Base-by-base conservation (phyloP, 2,113 vertebrate species). In the Xenopus tropicalis region DNA sequence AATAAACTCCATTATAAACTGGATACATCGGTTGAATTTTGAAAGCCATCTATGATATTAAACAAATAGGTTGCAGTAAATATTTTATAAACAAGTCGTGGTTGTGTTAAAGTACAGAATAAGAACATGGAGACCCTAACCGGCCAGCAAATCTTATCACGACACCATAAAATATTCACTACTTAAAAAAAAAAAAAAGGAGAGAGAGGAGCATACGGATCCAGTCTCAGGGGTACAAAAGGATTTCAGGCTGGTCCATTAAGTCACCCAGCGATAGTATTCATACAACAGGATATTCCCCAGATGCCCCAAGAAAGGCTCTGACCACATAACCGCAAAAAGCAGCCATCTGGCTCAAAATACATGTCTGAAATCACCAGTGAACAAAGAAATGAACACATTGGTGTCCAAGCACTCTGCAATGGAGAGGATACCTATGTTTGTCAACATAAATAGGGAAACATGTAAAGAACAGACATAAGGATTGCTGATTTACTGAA, bases 281-380 rank as follows among this genome's bases (percentile, higher is more conserved):
- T 66, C 43, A 71, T 61, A 54, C 65, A 78, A 68, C 54, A 43
- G 83, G 79, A 69, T 77, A 85, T 84, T 79, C 77, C 77, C 73
- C 82, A 83, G 78, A 82, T 79, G 64, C 63, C 61, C 76, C 29
- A 69, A 65, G 71, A 76, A 68, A 62, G 29, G 25, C 46, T 19
- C 72, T 13, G 14, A 48, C 23, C 21, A 51, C 61, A 51, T 21
- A 46, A 52, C 54, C n/a, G n/a, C n/a, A 37, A 9, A 37, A 37
- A 66, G 20, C 22, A 37, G 56, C 68, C 68, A 77, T 77, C 69
- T 70, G 69, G 68, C 69, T 71, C 2, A 25, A 71, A 57, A 65
- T 65, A 42, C 58, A 44, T 61, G 52, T 54, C 12, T 51, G n/a
- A 25, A 69, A 70, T 42, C 1, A 43, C 19, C 12, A 11, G 4